These are phyloP conservation scores for Tetraneura akinire DNA, from an alignment of 1,140 invertebrate genomes.

Conservation along the genomic window DNA sequence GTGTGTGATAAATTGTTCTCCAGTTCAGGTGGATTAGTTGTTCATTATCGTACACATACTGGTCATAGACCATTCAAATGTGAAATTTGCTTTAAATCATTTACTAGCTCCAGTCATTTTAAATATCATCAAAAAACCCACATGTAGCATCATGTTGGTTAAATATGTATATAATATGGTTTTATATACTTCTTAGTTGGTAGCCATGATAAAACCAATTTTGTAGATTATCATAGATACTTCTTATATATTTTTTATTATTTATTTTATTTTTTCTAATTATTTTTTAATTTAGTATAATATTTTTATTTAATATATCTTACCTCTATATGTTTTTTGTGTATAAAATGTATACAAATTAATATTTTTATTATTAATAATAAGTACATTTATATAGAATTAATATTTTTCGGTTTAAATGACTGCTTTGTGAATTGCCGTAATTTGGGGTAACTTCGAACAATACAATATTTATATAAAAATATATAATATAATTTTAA, in stretches of 20 bases:
- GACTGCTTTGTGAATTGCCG: too few species aligned
- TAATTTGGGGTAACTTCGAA: too few species aligned
- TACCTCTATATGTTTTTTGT: not conserved
- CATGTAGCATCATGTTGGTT: not conserved
- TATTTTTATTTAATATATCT: not conserved
- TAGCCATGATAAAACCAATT: not conserved
- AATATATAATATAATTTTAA: too few species aligned
- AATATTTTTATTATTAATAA: constrained; percentile 5
- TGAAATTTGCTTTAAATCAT: constrained; percentile 52
- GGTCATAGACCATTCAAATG: constrained; percentile 53
- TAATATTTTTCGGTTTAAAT: not conserved
- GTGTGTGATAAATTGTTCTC: constrained; percentile 52
- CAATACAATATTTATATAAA: too few species aligned
- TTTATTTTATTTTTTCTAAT: not conserved
- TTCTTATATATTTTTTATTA: too few species aligned
- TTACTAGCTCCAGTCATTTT: constrained; percentile 46
- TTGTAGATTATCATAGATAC: too few species aligned
- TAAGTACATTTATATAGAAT: not conserved
- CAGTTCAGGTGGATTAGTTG: constrained; percentile 32
- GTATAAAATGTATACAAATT: not conserved
- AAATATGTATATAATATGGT: not conserved
- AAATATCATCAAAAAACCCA: constrained; percentile 46
- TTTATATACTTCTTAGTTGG: not conserved
- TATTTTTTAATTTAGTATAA: not conserved
- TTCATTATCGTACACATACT: constrained; percentile 52